Evolutionary conservation across 2,888 invertebrate genomes (phyloP).

Genomic region (Macrostomum cliftonense): DNA sequence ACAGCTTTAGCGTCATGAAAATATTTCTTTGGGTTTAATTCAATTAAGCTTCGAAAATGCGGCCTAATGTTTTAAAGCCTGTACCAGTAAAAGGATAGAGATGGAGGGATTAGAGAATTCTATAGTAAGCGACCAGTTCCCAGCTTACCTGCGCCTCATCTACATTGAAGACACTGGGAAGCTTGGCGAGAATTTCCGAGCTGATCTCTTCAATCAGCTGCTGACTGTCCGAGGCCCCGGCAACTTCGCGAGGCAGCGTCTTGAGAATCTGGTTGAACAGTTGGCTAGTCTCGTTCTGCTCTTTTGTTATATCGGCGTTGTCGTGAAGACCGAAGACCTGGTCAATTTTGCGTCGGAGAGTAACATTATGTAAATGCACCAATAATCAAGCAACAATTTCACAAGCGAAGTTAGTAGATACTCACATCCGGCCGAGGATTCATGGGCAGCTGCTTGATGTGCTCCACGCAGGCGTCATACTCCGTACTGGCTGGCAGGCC

Average conservation of each 20-base stretch:
- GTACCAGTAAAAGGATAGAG: too few relatives aligned
- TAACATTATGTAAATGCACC: too few relatives aligned
- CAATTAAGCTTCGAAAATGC: too few relatives aligned
- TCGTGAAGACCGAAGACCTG: conserved; percentile 37
- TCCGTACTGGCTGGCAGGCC: conserved; percentile 7
- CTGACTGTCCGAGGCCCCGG: conserved; percentile 13
- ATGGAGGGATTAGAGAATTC: too few relatives aligned
- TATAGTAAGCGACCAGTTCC: too few relatives aligned
- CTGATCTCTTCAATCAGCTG: conserved; percentile 33
- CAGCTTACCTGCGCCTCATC: conserved; percentile 27
- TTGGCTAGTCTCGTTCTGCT: conserved; percentile 44
- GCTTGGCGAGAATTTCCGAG: conserved; percentile 29
- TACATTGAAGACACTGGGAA: conserved; percentile 31
- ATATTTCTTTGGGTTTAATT: too few relatives aligned
- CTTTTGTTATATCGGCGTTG: conserved; percentile 36
- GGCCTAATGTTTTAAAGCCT: too few relatives aligned
- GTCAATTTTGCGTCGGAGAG: too few relatives aligned
- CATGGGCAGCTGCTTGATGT: neutral
- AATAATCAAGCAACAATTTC: too few relatives aligned
- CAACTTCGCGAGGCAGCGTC: conserved; percentile 34
- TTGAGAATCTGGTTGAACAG: conserved; percentile 32
- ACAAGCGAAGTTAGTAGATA: too few relatives aligned
- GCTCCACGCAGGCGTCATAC: neutral
- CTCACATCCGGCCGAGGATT: conserved; percentile 1
- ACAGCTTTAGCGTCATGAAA: too few relatives aligned